Conservation (phyloP, 2,113 vertebrate genomes). For the Calyptomena viridis region DNA sequence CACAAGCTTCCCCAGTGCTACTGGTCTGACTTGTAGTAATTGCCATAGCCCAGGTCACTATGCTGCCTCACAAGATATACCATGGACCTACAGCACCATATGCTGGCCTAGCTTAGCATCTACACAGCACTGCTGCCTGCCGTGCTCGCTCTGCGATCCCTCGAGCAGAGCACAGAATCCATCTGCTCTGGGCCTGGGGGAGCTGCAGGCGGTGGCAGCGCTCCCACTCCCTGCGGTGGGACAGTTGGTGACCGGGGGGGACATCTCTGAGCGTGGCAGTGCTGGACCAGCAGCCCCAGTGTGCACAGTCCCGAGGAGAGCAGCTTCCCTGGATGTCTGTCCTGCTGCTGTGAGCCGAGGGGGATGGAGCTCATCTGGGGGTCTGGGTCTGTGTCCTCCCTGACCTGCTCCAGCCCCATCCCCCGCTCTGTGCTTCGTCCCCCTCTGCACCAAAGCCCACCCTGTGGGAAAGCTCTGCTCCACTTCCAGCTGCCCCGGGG, state of each 20-base stretch:
- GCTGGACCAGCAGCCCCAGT: background rate
- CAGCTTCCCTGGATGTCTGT: fast-evolving
- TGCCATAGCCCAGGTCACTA: background rate
- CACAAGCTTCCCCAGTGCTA: background rate
- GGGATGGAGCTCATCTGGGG: background rate
- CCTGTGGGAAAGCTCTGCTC: background rate
- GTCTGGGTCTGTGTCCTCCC: background rate
- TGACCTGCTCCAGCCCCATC: background rate
- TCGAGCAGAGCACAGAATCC: background rate
- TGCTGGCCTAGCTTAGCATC: constrained; percentile 52
- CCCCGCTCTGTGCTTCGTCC: fast-evolving
- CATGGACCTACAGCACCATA: constrained; percentile 62
- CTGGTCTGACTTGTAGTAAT: background rate
- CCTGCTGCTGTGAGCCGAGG: background rate
- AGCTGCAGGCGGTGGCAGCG: fast-evolving
- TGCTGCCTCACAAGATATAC: background rate
- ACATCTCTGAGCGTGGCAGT: fast-evolving
- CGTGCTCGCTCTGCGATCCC: fast-evolving
- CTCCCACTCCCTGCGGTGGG: too few species aligned
- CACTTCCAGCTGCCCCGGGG: background rate
- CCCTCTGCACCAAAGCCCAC: fast-evolving
- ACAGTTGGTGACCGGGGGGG: fast-evolving
- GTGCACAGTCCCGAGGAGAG: fast-evolving
- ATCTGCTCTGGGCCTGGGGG: background rate
- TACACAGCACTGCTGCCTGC: background rate